A percentile compares a stretch with the other conserved stretches of the same genome.
phyloP scores from a whole-genome alignment of 2,888 invertebrate species.

The Agrilus cyanescens region DNA sequence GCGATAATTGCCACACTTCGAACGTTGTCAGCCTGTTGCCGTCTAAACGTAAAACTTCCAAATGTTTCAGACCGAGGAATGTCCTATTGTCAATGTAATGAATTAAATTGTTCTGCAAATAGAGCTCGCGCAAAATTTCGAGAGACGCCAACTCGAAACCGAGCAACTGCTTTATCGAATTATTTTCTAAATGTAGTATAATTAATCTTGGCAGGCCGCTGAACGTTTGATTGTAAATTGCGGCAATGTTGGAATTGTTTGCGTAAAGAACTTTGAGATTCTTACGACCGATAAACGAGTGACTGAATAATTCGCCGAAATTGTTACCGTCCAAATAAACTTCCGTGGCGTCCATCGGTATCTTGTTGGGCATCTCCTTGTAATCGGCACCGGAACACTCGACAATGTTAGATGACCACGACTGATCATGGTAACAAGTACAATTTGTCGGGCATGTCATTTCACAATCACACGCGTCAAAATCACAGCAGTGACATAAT shows the following conservation, averaged over 20 bases:
- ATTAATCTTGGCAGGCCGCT: constrained; percentile 70
- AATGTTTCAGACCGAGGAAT: constrained; percentile 65
- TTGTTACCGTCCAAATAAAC: constrained; percentile 88
- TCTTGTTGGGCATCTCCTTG: constrained; percentile 69
- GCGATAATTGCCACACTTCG: constrained; percentile 73
- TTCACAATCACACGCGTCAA: constrained; percentile 94
- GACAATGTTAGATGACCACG: constrained; percentile 87
- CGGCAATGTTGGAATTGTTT: constrained; percentile 77
- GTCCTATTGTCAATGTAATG: constrained; percentile 74
- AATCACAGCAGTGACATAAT: constrained; percentile 91
- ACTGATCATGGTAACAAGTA: constrained; percentile 88
- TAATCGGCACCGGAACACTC: constrained; percentile 78
- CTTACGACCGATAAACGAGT: constrained; percentile 85
- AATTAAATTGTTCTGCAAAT: constrained; percentile 77
- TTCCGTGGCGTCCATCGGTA: constrained; percentile 94
- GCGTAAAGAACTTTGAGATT: constrained; percentile 78
- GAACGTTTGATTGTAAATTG: constrained; percentile 82
- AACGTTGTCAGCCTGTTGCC: constrained; percentile 73
- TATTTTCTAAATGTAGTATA: constrained; percentile 78
- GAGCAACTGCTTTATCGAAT: constrained; percentile 63
- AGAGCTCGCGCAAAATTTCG: constrained; percentile 72
- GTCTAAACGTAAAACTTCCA: constrained; percentile 75
- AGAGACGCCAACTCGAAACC: constrained; percentile 76
- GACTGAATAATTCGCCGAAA: constrained; percentile 74
- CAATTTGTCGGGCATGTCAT: constrained; percentile 92